These are phyloP conservation scores for Orycteropus afer DNA, from an alignment of 2,113 vertebrate species.

Conservation along the genomic window DNA sequence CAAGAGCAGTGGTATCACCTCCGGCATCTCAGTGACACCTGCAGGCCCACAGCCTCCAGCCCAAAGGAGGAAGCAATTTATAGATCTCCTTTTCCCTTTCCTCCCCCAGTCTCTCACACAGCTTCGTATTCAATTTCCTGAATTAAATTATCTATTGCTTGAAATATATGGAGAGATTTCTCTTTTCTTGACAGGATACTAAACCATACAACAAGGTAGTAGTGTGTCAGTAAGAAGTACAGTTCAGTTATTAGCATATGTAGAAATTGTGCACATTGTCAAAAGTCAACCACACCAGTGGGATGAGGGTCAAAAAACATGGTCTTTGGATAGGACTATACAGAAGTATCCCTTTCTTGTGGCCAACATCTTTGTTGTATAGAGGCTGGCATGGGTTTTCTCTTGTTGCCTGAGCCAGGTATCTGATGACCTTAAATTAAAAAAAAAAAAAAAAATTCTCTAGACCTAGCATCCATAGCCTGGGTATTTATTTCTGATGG, in stretches of 20 bases:
- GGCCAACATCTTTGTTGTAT: neutral
- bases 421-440: neutral
- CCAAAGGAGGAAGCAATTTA: neutral
- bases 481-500: conserved; percentile 6
- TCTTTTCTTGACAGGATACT: neutral
- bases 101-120: neutral
- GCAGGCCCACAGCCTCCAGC: neutral
- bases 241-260: neutral
- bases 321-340: neutral
- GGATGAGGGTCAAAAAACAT: neutral
- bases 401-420: neutral
- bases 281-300: neutral
- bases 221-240: neutral
- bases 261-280: neutral
- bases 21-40: neutral
- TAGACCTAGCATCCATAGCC: neutral
- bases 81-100: neutral
- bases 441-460: neutral
- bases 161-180: neutral
- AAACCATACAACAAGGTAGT: neutral
- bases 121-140: neutral
- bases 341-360: neutral
- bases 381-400: neutral
- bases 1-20: neutral
- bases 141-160: neutral